Evolutionary conservation across 2,113 vertebrate genomes (phyloP).

Genomic region (Eidolon helvum): DNA sequence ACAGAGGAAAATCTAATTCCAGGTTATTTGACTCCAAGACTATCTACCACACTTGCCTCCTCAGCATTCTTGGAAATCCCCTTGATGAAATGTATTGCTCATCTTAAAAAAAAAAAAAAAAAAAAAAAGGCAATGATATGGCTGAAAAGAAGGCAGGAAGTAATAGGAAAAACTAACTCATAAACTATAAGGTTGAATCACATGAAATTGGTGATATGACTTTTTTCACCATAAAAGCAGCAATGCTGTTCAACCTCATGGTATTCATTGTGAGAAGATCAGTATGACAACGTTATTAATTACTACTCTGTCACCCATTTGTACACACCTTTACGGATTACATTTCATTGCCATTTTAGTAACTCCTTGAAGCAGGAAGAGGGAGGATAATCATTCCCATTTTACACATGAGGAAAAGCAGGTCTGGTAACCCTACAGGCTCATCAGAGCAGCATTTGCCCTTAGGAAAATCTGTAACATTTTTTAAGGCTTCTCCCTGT

Average conservation of each 20-base stretch:
- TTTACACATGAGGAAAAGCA: not conserved
- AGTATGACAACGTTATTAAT: not conserved
- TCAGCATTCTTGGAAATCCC: slow-evolving; percentile 59
- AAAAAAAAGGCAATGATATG: not conserved
- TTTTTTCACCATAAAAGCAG: not conserved
- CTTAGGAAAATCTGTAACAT: not conserved
- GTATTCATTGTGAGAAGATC: not conserved
- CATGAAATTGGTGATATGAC: not conserved
- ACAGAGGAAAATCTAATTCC: slow-evolving; percentile 19
- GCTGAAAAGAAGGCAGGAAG: slow-evolving; percentile 37
- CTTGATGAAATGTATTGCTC: slow-evolving; percentile 43
- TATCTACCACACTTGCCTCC: slow-evolving; percentile 30
- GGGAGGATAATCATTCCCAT: not conserved
- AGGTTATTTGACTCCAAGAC: slow-evolving; percentile 24
- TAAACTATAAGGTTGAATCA: not conserved
- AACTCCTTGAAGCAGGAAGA: not conserved
- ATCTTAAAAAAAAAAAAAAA: not conserved
- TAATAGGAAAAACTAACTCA: slow-evolving; percentile 21
- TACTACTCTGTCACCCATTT: not conserved
- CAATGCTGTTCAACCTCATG: not conserved
- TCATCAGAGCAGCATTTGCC: not conserved
- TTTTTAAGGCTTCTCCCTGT: not conserved
- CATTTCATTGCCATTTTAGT: not conserved
- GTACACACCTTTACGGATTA: not conserved
- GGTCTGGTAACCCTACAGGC: not conserved